A percentile compares a stretch with the other conserved stretches of the same genome.
Evolutionary conservation across 1,140 invertebrate genomes (phyloP).

Genomic region (Drosophila nigrodunni): DNA sequence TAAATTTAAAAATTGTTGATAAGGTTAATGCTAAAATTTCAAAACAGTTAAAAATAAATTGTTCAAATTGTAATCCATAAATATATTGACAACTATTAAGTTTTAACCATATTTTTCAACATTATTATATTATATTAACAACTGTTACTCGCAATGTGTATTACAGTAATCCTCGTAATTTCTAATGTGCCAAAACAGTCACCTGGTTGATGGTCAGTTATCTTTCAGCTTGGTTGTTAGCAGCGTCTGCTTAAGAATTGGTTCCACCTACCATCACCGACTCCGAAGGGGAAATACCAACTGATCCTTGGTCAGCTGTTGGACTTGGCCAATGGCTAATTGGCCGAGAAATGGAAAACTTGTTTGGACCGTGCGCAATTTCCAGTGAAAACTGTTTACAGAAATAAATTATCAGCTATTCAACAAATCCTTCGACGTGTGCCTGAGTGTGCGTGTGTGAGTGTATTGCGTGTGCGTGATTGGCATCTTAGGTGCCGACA

Average conservation of each 20-base stretch:
- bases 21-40: too few relatives aligned
- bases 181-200: constrained; percentile 49
- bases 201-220: constrained; percentile 28
- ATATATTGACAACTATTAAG: too few relatives aligned
- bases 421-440: constrained; percentile 59
- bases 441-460: not conserved
- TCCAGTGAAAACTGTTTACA: constrained; percentile 76
- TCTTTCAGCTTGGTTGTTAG: constrained; percentile 50
- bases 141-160: too few relatives aligned
- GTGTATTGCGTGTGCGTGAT: not conserved
- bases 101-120: too few relatives aligned
- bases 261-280: constrained; percentile 44
- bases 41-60: too few relatives aligned
- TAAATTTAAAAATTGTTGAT: too few relatives aligned
- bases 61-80: too few relatives aligned
- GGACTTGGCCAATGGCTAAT: constrained; percentile 30
- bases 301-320: constrained; percentile 66
- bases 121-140: too few relatives aligned
- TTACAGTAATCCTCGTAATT: constrained; percentile 9
- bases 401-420: constrained; percentile 72
- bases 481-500: constrained; percentile 52
- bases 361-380: constrained; percentile 44
- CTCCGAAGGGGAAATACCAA: constrained; percentile 4
- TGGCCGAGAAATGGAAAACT: constrained; percentile 21
- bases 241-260: constrained; percentile 61